Evolutionary conservation across 2,888 invertebrate genomes (phyloP), one percentile per base, ranked within the genome.

Genomic region (Oasisia sp.): DNA sequence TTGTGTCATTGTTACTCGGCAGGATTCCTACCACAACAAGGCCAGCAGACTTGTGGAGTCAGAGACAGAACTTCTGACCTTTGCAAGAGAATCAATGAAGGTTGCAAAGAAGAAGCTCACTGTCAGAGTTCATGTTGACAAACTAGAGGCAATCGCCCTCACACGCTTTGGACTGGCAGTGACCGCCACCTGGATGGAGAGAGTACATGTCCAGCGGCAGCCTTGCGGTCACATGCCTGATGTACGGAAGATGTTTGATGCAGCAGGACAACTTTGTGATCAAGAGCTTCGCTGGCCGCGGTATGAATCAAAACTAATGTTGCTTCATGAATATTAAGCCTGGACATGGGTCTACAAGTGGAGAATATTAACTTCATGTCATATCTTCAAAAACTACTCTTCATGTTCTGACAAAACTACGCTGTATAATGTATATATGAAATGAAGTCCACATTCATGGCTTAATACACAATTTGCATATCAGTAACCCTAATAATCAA

Each of bases 161-260:
- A 93, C 93, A 32, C 93, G 95, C 74, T 94, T 93, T 92, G 94
- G 94, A 0, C 94, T 95, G 50, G 91, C 93, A 45, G 93, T 94
- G 19, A 92, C 93, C 0, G 95, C 95, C 9, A 94, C 93, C 32
- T 93, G 92, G 91, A 92, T 95, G 44, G 91, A 94, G 38, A 92
- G 92, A 89, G 92, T 93, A 27, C 91, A 93, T 44, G 93, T 94
- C 58, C 93, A 93, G 91, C 91, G 92, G 1, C 32, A 91, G 0
- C 93, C 92, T n/a, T 50, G 58, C 27, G 44, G 89, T 32, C 44
- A 92, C 27, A 45, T 89, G 11, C 14, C 90, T 11, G 89, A 50
- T 8, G 91, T 93, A 9, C 92, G 93, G 91, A 91, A 91, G 44
- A 92, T 95, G 90, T 92, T 94, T 89, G 93, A 94, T 45, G 93